These are phyloP conservation scores for Iphiclides podalirius DNA, from an alignment of 2,888 invertebrate species.

Conservation along the genomic window DNA sequence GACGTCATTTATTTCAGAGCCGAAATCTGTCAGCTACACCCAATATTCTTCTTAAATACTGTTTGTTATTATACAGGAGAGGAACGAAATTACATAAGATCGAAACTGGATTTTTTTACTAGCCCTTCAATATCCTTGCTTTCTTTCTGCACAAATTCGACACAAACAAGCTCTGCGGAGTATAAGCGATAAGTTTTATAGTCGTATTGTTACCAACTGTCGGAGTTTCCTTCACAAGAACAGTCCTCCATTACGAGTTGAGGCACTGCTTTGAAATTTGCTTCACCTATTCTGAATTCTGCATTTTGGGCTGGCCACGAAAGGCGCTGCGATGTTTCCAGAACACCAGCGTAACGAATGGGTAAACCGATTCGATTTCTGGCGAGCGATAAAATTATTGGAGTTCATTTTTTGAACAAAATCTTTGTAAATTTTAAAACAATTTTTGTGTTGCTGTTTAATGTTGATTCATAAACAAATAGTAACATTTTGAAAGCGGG, in stretches of 20 bases:
- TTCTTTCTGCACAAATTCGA: constrained; percentile 23
- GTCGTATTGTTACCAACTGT: constrained; percentile 61
- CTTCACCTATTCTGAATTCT: constrained; percentile 54
- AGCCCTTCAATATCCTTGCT: constrained; percentile 12
- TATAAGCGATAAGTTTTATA: constrained; percentile 65
- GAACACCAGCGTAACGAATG: constrained; percentile 51
- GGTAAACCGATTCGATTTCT: constrained; percentile 20
- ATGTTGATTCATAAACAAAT: too few species aligned
- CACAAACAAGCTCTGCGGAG: constrained; percentile 40
- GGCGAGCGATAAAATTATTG: too few species aligned
- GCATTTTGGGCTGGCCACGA: constrained; percentile 41
- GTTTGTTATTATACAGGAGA: too few species aligned
- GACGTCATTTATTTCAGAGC: too few species aligned
- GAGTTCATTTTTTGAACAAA: too few species aligned
- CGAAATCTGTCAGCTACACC: too few species aligned
- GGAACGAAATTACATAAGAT: background rate
- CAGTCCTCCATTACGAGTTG: constrained; percentile 50
- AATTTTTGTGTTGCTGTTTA: too few species aligned
- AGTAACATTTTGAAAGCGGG: too few species aligned
- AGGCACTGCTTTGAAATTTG: constrained; percentile 54
- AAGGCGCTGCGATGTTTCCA: constrained; percentile 38
- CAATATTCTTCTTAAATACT: too few species aligned
- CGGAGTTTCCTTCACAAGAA: constrained; percentile 40
- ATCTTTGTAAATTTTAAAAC: too few species aligned
- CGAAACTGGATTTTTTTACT: background rate